Evolutionary conservation across 2,797 vertebrate species (phyloP), one percentile per base, ranked within the genome.

Genomic region (Lindbergichthys nudifrons): DNA sequence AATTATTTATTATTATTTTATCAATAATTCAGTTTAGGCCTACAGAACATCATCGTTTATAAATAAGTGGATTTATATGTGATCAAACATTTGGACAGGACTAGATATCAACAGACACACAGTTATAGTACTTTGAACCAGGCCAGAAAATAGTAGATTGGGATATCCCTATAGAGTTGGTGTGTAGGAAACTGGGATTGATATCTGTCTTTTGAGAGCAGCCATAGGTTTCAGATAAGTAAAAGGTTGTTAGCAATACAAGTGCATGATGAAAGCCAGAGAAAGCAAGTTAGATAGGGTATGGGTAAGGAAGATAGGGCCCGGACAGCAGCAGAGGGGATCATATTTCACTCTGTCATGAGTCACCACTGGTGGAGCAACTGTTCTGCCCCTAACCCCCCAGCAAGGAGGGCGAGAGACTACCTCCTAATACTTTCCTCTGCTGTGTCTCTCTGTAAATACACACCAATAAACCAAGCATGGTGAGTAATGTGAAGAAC

Each of bases 381-480:
- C 67, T 72, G 64, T 75, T 65, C 30, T 43, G 32, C 10, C 45
- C 36, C 32, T 51, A 26, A 26, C 26, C 26, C 26, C 26, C 26
- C 8, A 36, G n/a, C 61, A 60, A 50, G 30, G 15, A 65, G n/a
- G 48, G 57, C 4, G 48, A n/a, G 45, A 76, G 46, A 63, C 39
- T 45, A 32, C 45, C 43, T 51, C 26, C 36, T 11, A 63, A 67
- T 50, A 78, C 45, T 21, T 57, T 74, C 32, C 61, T 52, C 16
- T 30, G 16, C 21, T 41, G 41, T 46, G 21, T 51, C 51, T 56
- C 5, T 76, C 60, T 60, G 9, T 46, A 60, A 62, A 66, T 63
- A 65, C 5, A 79, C 65, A 65, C 56, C 23, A 66, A 74, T 62
- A 73, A 67, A 48, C 8, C 10, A 36, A 60, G 63, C 23, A 71